Conservation (phyloP, 2,797 vertebrate genomes). For the Neopelma chrysocephalum region DNA sequence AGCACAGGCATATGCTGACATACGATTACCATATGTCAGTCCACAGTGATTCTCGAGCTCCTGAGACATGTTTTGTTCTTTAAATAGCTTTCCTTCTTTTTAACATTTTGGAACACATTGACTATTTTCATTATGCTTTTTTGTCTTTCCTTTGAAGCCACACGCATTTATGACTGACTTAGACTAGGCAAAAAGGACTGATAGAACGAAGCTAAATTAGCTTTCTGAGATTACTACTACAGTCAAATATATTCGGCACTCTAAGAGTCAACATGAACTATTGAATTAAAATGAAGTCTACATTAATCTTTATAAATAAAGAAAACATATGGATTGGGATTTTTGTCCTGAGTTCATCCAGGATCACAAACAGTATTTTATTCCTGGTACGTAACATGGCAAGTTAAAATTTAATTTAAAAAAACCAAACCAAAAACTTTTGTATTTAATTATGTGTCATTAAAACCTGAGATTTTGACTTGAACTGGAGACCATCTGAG, state of each 20-base stretch:
- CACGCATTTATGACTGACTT: background rate
- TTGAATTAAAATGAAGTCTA: background rate
- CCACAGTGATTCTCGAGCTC: background rate
- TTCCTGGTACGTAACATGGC: background rate
- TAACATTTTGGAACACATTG: background rate
- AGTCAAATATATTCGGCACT: background rate
- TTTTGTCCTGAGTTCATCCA: conserved; percentile 32
- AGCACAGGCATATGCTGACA: conserved; percentile 27
- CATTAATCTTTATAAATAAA: background rate
- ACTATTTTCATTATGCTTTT: background rate
- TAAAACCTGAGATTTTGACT: background rate
- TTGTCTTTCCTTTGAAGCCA: background rate
- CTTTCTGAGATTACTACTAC: background rate
- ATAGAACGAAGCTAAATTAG: background rate
- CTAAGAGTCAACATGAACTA: background rate
- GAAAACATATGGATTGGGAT: background rate
- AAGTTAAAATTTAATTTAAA: background rate
- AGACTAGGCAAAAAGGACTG: background rate
- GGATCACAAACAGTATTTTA: background rate
- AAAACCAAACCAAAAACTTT: background rate
- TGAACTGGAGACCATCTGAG: background rate
- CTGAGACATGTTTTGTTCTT: background rate
- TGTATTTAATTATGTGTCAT: conserved; percentile 6
- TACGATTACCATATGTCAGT: conserved; percentile 1
- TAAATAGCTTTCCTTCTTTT: conserved; percentile 42